Conservation (phyloP, 2,888 invertebrate genomes). For the Elegia similella region DNA sequence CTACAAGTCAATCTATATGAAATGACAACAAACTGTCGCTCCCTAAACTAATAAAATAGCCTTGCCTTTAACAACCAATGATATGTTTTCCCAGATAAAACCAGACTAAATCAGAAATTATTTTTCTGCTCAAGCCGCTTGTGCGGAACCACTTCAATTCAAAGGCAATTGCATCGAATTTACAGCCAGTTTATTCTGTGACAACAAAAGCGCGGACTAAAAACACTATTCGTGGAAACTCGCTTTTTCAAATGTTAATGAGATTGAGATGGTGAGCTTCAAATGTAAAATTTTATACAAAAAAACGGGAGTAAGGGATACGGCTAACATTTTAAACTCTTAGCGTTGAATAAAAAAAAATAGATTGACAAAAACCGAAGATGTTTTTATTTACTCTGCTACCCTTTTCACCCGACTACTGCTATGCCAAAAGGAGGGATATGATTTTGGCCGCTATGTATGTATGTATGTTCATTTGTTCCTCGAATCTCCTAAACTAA, state of each 20-base stretch:
- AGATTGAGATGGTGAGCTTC: conserved; percentile 2
- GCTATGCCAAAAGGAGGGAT: too few species aligned
- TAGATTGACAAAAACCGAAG: too few species aligned
- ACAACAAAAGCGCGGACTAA: background rate
- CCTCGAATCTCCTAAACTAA: too few species aligned
- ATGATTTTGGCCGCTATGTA: too few species aligned
- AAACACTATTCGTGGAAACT: background rate
- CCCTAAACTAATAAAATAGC: background rate
- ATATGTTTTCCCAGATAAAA: background rate
- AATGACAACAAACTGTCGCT: background rate
- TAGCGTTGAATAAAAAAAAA: too few species aligned
- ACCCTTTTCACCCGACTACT: too few species aligned
- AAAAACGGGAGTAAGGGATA: background rate
- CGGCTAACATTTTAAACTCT: too few species aligned
- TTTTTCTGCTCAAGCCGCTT: background rate
- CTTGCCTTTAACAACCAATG: background rate
- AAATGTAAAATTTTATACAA: background rate
- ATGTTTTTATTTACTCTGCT: too few species aligned
- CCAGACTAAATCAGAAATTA: background rate
- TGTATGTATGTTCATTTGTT: too few species aligned
- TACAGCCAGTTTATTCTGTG: background rate
- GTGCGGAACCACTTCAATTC: background rate
- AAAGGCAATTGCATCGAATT: background rate
- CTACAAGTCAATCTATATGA: too few species aligned
- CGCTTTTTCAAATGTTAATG: conserved; percentile 5